Percentiles rank a stretch among this genome's conserved stretches.
phyloP scores from a whole-genome alignment of 2,797 vertebrate species.

The Danio tinwini region DNA sequence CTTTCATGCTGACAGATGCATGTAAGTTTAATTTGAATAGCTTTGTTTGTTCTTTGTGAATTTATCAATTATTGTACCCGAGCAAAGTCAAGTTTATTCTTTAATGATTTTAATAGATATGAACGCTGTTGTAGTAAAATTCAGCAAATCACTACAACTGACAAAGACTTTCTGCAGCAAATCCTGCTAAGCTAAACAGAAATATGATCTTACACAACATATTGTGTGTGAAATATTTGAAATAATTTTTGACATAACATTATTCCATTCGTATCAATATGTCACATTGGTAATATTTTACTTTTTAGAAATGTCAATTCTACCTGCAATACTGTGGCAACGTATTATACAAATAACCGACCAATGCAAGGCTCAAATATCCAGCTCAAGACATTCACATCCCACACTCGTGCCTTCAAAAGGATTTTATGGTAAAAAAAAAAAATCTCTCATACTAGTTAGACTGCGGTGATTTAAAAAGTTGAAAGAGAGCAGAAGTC shows the following conservation, averaged over 20 bases:
- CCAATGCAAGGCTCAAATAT: slow-evolving; percentile 18
- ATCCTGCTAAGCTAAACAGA: slow-evolving; percentile 20
- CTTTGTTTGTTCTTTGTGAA: slow-evolving; percentile 15
- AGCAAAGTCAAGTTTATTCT: slow-evolving; percentile 12
- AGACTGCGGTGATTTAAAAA: slow-evolving; percentile 66
- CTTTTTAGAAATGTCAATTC: not conserved
- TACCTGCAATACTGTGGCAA: not conserved
- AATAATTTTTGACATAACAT: not conserved
- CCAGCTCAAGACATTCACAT: slow-evolving; percentile 7
- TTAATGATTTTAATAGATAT: slow-evolving; percentile 14
- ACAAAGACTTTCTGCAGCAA: too few relatives aligned
- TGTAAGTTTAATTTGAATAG: slow-evolving; percentile 9
- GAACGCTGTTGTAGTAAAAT: too few relatives aligned
- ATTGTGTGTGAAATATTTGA: slow-evolving; percentile 5
- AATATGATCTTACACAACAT: not conserved
- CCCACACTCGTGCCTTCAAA: slow-evolving; percentile 19
- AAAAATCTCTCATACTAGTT: slow-evolving; percentile 58
- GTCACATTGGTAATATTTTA: slow-evolving; percentile 22
- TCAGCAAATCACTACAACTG: too few relatives aligned
- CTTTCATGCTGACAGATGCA: slow-evolving; percentile 1
- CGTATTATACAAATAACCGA: slow-evolving; percentile 3
- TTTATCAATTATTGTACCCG: not conserved
- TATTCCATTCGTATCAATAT: not conserved
- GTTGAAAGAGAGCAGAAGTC: slow-evolving; percentile 65
- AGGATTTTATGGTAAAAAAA: slow-evolving; percentile 29